Evolutionary conservation across 2,888 invertebrate species (phyloP), one percentile per base, ranked within the genome.

Genomic region (Salticus scenicus): DNA sequence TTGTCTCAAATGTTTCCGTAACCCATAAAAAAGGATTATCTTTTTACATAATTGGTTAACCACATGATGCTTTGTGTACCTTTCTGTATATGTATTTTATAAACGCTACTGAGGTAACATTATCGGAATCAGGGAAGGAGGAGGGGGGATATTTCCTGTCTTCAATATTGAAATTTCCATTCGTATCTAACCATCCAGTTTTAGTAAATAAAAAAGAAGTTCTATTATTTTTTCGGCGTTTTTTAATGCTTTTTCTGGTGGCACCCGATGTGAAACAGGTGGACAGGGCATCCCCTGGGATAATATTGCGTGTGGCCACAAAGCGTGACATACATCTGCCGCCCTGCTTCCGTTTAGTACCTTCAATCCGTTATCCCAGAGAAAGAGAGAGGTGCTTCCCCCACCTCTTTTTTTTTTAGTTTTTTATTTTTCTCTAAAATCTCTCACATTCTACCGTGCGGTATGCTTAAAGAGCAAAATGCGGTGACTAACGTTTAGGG

Each of bases 241-340:
- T 57, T 57, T 57, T 57, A 57, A 57, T 57, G 57, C 57, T 57
- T 57, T 57, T 12, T 57, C 57, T 57, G 57, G 69, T 81, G 51
- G 69, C 74, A 76, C 57, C 82, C 75, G 64, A 41, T 71, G 82
- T 64, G 76, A 76, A 83, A 83, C 82, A 83, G 82, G 82, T 83
- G 82, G 82, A 83, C 69, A 71, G 67, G 77, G 77, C 84, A 77
- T 84, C 83, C 57, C 69, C 77, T 82, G 83, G 83, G 83, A 84
- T 84, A 72, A 67, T 72, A 72, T 84, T 77, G 73, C 76, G 77
- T 77, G 83, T 77, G 83, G 66, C 41, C 73, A 78, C 72, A 84
- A 41, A 83, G 82, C 82, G 82, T 71, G 70, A 84, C 83, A 57
- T 78, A 67, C 84, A 84, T 77, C 84, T 84, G 84, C 82, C 64